Base-by-base conservation (phyloP, 2,797 vertebrate genomes). In the Pteronotus mesoamericanus region DNA sequence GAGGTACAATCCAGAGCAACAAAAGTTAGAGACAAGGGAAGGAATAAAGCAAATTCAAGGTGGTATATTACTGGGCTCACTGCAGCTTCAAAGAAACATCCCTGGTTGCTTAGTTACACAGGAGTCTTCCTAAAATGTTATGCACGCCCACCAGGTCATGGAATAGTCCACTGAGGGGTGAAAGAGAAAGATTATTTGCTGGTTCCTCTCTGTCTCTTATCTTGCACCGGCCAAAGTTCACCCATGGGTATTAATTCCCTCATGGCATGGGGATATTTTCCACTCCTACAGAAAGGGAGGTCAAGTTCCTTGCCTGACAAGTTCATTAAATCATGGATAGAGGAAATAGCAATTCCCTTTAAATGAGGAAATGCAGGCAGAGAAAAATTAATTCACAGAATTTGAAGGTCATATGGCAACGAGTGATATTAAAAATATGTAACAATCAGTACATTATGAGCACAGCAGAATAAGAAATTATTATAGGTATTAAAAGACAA, bases 121-220 rank as follows among this genome's bases (percentile, higher is more conserved):
- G 4, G 64, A 44, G 48, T 84, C 64, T 87, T 97, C 72, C 79
- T 71, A 37, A 96, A 85, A 83, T 37, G 32, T 86, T 85, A 79
- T 48, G n/a, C 44, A 90, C 78, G 85, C 18, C 16, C 0, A 21
- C 44, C 39, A 29, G 29, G 15, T 82, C 66, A 86, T 92, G n/a
- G 57, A 94, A 94, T 89, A 32, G 39, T 71, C 51, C 55, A 55
- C 26, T 48, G 42, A 87, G 5, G 9, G 9, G 37, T 69, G 26
- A 91, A 59, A 77, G 26, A 24, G 22, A 89, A 93, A 94, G 74
- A 64, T 89, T 75, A 55, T 74, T 88, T 94, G 32, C 61, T 91
- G 32, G 18, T 72, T 93, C 18, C 29, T 37, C 86, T 61, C 32
- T 37, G 22, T 93, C 74, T 92, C 53, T 95, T 66, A 83, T 72